Base-by-base conservation (phyloP, 1,140 invertebrate genomes). In the Ceratoteleas bidentatus region DNA sequence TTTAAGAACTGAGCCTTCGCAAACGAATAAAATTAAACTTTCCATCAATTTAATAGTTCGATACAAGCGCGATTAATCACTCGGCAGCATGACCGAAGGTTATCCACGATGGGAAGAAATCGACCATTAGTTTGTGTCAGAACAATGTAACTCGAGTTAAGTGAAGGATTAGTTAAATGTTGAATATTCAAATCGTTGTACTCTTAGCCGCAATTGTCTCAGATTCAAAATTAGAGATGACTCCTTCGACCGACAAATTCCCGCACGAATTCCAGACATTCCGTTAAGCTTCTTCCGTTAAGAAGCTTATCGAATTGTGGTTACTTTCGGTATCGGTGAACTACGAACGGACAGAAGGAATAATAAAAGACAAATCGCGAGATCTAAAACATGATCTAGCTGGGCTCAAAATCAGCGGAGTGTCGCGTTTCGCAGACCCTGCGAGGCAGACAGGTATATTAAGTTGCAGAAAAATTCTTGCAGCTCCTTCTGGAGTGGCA, bases 31-130 rank as follows among this genome's bases (percentile, higher is more conserved):
- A 74, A 73, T 54, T 68, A 15, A 74, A 74, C 77, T 80, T 80
- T 80, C 70, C 34, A 68, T 80, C 69, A 69, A 56, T 74, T 69
- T 70, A 65, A 62, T 80, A 74, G 65, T 70, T 50, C 58, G 70
- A 62, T 62, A 81, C 62, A 73, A 70, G 65, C 32, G 47, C 69
- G 65, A 81, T 74, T 81, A 81, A 81, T 81, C 64, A 74, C 45
- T 64, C 47, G 64, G 61, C 77, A 68, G 69, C 57, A 33, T 62
- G 62, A 57, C 50, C 68, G 77, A 73, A 74, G 78, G 69, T 81
- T 74, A 74, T 45, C 52, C 47, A 24, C 45, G 66, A 78, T 53
- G 57, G 74, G 58, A 80, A 74, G 65, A 78, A 78, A 70, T 74
- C 65, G 53, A 57, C 62, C 65, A 60, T 74, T 74, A 74, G 62